Evolutionary conservation across 2,888 invertebrate species (phyloP).

Genomic region (Tridacna gigas): DNA sequence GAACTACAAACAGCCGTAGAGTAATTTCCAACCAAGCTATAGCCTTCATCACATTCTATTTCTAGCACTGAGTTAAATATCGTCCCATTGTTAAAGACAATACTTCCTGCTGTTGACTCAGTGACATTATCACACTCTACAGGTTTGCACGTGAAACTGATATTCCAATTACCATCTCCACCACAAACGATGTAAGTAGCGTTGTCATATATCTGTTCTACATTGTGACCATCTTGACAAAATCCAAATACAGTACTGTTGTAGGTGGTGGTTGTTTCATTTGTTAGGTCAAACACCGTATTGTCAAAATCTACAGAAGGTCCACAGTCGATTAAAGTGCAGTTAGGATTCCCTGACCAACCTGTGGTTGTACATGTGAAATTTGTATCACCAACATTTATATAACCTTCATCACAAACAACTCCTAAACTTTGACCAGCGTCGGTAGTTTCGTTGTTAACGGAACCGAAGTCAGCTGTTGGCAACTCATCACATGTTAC

Average conservation of each 20-base stretch:
- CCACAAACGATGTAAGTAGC: neutral
- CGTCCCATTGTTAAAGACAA: constrained; percentile 5
- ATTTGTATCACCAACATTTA: constrained; percentile 8
- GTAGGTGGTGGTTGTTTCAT: neutral
- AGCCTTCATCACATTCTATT: constrained; percentile 25
- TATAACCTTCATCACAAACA: neutral
- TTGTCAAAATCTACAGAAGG: neutral
- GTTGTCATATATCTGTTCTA: constrained; percentile 2
- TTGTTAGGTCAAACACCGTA: neutral
- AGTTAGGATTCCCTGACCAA: neutral
- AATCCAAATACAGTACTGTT: neutral
- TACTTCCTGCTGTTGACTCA: neutral
- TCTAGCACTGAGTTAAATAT: neutral
- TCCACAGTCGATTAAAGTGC: neutral
- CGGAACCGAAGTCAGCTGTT: neutral
- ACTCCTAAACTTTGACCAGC: neutral
- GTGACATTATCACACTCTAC: constrained; percentile 1
- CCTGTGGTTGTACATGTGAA: constrained; percentile 3
- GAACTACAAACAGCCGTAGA: neutral
- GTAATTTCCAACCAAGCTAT: neutral
- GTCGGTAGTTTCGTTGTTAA: neutral
- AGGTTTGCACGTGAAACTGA: constrained; percentile 3
- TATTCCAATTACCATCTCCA: constrained; percentile 9
- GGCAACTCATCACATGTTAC: neutral
- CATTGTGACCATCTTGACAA: neutral